Base-by-base conservation (phyloP, 2,113 vertebrate genomes). In the Plecotus auritus region DNA sequence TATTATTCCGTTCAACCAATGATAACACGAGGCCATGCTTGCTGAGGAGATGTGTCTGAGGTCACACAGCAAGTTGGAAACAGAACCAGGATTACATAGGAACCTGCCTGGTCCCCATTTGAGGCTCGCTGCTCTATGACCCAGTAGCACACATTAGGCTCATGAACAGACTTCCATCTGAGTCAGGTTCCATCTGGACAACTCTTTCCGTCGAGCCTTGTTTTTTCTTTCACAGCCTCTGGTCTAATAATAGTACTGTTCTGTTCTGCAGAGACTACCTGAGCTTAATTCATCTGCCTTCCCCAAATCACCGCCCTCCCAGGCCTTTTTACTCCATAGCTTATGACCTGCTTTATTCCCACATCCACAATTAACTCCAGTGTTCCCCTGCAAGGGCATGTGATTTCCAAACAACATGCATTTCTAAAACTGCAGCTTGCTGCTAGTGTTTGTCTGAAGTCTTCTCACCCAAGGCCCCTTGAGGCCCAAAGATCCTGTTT, bases 401-500 rank as follows among this genome's bases (percentile, higher is more conserved):
- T 82, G 61, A 73, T 91, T 94, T 90, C 47, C 67, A 82, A 78
- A 76, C 64, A 69, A 83, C 91, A 51, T 37, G 42, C 49, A 61
- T 74, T 93, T 83, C 88, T 88, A 64, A 88, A 90, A 92, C 54
- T 76, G 78, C 26, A 45, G 64, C 9, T 23, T 84, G 74, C 54
- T 84, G 47, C 77, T 93, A 14, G 14, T 32, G 13, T 91, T 88
- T 54, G 84, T 91, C 72, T 77, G 69, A 95, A 93, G 67, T 66
- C 40, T 94, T 77, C 76, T 96, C 86, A 30, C 64, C 88, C 95
- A 73, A 3, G 9, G 47, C 8, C 95, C 90, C 76, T 88, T 10
- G 89, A 94, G 88, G 77, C 56, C 93, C 69, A 35, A 56, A 84
- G 92, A 92, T 92, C 69, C 56, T 92, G 45, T 84, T 92, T 96